These are phyloP conservation scores for Macropis europaea DNA, from an alignment of 2,888 invertebrate species.

Conservation along the genomic window DNA sequence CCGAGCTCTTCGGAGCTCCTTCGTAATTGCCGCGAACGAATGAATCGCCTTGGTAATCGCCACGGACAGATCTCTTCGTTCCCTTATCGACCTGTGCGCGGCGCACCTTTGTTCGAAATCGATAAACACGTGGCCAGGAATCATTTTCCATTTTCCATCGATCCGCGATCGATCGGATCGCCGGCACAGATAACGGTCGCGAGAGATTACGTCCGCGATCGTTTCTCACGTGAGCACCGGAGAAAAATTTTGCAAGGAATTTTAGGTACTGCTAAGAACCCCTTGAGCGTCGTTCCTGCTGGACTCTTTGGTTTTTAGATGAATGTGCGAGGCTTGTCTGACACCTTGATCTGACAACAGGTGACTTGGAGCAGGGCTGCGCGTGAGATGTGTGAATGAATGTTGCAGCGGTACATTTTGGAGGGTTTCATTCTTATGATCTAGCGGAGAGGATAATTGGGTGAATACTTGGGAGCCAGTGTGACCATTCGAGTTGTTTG, in stretches of 20 bases:
- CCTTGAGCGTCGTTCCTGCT: no score
- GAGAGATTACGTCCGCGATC: conserved; percentile 12
- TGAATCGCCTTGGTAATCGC: conserved; percentile 51
- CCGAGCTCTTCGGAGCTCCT: conserved; percentile 47
- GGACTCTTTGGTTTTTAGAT: no score
- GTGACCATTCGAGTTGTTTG: no score
- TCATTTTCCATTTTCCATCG: conserved; percentile 51
- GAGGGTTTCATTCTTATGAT: no score
- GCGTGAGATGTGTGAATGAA: no score
- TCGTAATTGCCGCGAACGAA: conserved; percentile 64
- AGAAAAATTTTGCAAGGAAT: not conserved
- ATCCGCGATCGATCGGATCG: conserved; percentile 17
- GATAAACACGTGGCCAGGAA: conserved; percentile 53
- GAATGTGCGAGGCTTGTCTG: no score
- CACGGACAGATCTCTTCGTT: conserved; percentile 51
- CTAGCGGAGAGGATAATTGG: no score
- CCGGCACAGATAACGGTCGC: conserved; percentile 26
- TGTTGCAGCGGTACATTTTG: no score
- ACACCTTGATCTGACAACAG: no score
- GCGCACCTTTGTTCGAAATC: conserved; percentile 58
- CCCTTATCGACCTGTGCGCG: conserved; percentile 44
- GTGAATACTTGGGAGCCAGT: no score
- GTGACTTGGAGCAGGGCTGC: no score
- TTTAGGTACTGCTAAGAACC: no score
- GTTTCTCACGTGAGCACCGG: conserved; percentile 19